Base-by-base conservation (phyloP, 2,888 invertebrate species). In the Meiosimyza platycephala region DNA sequence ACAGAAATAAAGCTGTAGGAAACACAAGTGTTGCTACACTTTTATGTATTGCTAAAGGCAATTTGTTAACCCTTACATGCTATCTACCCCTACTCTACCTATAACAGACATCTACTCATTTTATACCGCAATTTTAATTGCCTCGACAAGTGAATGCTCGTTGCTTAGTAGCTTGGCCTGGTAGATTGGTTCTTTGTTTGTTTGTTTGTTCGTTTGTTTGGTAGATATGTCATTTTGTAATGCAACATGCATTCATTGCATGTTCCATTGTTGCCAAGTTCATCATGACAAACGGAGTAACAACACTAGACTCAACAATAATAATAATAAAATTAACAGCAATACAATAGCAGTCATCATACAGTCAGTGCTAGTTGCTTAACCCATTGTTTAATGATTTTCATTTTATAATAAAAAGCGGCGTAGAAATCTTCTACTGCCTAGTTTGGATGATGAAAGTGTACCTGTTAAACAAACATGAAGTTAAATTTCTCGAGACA, bases 91-190 rank as follows among this genome's bases (percentile, higher is more conserved):
- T n/a, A 7, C 22, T 22, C 22, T 22, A 6, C 48, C 9, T 18
- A 6, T 7, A 57, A 47, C 7, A 12, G 15, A n/a, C 22, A 28
- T 40, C 40, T 40, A 16, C 18, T 47, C 18, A 16, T 47, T 28
- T 57, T 18, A 33, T 60, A 40, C 52, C 28, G n/a, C 62, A 28
- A 40, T 51, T 52, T 52, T 70, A 70, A 70, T 70, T 70, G 70
- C 70, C 62, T 52, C 62, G 51, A 59, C 62, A n/a, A 62, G 52
- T 62, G 51, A 57, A 47, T 22, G 22, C 12, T 28, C 28, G 22
- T 7, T n/a, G 12, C 6, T 15, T 22, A 28, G 22, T 18, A 12
- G 57, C 16, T 22, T 12, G 12, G 22, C 28, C 28, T 63, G 16
- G 60, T 62, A 18, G 48, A 48, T 48, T 48, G 47, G 63, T 63